Percentiles rank a stretch among this genome's conserved stretches.
Evolutionary conservation across 2,797 vertebrate species (phyloP).

Genomic region (Astyanax mexicanus): DNA sequence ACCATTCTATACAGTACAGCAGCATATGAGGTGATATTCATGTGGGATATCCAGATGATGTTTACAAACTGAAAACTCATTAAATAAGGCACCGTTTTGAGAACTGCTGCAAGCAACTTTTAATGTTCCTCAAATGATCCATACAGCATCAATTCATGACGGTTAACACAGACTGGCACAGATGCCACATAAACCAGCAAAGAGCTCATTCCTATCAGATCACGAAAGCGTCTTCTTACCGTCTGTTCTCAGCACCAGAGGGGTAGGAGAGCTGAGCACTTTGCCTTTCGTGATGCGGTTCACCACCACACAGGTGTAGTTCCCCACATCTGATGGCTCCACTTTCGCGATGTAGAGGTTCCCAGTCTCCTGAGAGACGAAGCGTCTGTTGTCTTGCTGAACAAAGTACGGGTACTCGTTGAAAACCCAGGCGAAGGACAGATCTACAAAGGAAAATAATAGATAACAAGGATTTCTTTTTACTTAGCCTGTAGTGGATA

Average conservation of each 20-base stretch:
- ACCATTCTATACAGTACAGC: too few relatives aligned
- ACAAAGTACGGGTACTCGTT: constrained; percentile 94
- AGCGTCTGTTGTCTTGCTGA: constrained; percentile 92
- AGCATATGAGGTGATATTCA: not conserved
- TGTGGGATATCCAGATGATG: not conserved
- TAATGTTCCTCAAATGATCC: not conserved
- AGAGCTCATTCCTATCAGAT: not conserved
- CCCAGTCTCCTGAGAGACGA: constrained; percentile 94
- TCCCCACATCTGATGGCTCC: constrained; percentile 91
- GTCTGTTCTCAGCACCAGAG: constrained; percentile 90
- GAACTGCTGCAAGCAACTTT: not conserved
- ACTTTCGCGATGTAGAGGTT: constrained; percentile 96
- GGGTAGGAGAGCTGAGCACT: constrained; percentile 89
- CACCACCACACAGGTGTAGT: constrained; percentile 93
- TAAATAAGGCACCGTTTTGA: not conserved
- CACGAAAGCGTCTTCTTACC: constrained; percentile 80
- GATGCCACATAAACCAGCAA: not conserved
- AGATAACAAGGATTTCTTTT: too few relatives aligned
- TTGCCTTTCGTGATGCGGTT: constrained; percentile 84
- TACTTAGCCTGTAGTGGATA: too few relatives aligned
- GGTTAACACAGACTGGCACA: not conserved
- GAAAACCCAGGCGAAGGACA: constrained; percentile 93
- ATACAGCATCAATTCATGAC: not conserved
- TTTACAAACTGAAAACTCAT: not conserved
- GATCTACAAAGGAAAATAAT: constrained; percentile 18